Base-by-base conservation (phyloP, 1,140 invertebrate species). In the Chionoecetes opilio region DNA sequence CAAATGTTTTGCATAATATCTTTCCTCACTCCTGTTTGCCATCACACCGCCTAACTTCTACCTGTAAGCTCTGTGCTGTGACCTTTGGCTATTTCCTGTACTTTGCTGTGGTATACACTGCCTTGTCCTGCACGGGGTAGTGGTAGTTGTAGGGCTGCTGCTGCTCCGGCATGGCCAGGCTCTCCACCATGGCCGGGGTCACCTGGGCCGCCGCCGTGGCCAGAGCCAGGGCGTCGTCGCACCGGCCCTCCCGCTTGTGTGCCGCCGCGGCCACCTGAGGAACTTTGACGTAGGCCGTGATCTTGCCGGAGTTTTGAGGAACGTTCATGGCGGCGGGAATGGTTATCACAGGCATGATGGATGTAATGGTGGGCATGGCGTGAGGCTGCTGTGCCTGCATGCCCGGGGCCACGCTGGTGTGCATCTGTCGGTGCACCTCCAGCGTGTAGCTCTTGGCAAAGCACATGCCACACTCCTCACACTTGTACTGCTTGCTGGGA, bases 401-500 rank as follows among this genome's bases (percentile, higher is more conserved):
- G 5, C 91, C 82, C 14, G 87, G 89, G 14, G 95, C n/a, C 31
- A 85, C 86, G 26, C n/a, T 91, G 3, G 95, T 53, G 41, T 95
- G 95, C 95, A 95, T 95, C 37, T 93, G 95, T 53, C 75, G 88
- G 82, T 95, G 95, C 29, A 95, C 95, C 75, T 95, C 92, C 29
- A 95, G 82, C 34, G 95, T 95, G 53, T 95, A 95, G 82, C 95
- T 93, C 46, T 95, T 95, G 11, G 95, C 95, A 86, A 93, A 95
- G 31, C 91, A 93, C 92, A 93, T 93, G 21, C 95, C 95, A 91
- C 95, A 95, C 9, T 93, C 92, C 41, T 95, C 92, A 91, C 95
- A 95, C 82, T 95, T 95, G 75, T 84, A 95, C 92, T 93, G 92
- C 41, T 95, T 93, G 31, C 91, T 91, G 32, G 95, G 92, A 34